These are phyloP conservation scores for Harpalus rufipes DNA, from an alignment of 2,888 invertebrate genomes.

Conservation along the genomic window DNA sequence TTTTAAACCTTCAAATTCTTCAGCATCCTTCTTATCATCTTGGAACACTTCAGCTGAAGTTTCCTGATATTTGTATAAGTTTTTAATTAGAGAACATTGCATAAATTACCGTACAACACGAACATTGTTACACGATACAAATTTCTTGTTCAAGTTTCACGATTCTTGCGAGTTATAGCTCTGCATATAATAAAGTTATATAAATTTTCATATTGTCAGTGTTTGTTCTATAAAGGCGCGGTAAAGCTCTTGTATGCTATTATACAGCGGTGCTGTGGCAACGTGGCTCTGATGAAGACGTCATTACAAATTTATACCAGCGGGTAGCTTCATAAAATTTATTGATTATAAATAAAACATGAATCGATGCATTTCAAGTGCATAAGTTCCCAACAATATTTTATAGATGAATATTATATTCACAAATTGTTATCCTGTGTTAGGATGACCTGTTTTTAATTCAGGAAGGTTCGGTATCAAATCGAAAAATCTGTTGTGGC, in stretches of 20 bases:
- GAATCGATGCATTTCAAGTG: slow-evolving; percentile 5
- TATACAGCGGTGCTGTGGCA: neutral
- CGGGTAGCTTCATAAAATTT: slow-evolving; percentile 16
- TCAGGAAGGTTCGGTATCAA: no score
- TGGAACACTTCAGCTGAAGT: neutral
- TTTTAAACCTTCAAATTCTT: no score
- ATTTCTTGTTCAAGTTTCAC: slow-evolving; percentile 32
- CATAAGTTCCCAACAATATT: neutral
- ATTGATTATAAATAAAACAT: slow-evolving; percentile 34
- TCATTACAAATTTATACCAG: slow-evolving; percentile 43
- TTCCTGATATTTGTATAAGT: neutral
- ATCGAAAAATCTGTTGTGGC: no score
- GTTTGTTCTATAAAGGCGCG: slow-evolving; percentile 32
- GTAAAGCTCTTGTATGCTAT: slow-evolving; percentile 11
- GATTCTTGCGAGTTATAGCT: slow-evolving; percentile 46
- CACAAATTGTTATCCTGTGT: neutral
- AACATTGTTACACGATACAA: slow-evolving; percentile 40
- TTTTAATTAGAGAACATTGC: slow-evolving; percentile 24
- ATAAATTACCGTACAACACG: slow-evolving; percentile 31
- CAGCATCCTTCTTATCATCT: no score
- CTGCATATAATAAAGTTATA: slow-evolving; percentile 48
- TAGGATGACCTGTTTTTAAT: neutral
- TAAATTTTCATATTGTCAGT: slow-evolving; percentile 54
- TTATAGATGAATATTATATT: neutral
- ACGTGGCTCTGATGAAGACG: slow-evolving; percentile 29